Evolutionary conservation across 2,113 vertebrate genomes (phyloP), one percentile per base, ranked within the genome.

Genomic region (Brachypteracias leptosomus): DNA sequence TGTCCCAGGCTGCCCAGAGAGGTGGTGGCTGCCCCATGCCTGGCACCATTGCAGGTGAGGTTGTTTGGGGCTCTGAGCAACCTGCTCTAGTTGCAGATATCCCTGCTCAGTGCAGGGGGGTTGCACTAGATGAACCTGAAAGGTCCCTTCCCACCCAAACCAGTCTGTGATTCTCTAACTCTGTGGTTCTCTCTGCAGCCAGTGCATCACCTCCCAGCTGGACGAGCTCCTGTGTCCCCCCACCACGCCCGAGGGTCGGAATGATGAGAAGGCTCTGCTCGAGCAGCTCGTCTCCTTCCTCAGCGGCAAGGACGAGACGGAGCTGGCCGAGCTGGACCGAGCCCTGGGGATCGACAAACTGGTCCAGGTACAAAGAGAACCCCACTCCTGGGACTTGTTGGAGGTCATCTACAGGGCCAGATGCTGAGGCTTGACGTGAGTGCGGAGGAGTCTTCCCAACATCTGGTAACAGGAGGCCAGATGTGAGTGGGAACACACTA

Each of bases 311-410:
- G 99, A 99, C 13, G 99, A 99, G 97, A 99, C 98, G 0, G 99
- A 99, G 88, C 97, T 99, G 88, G 99, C 98, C 1, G 98, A 99
- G 93, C 97, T 99, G 88, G 99, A 99, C 96, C 98, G 99, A 71
- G 99, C 99, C 4, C 98, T 99, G 54, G 99, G 99, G 28, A 99
- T 99, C 14, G 99, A 99, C 97, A 99, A 99, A 89, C 98, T 99
- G 66, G 99, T 99, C 20, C 99, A 99, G 98, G 99, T 99, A 82
- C 85, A 83, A 24, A 38, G 52, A 61, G 33, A 26, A 9, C 52
- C 52, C 13, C 36, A 1, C 46, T 49, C 9, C 0, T 10, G 63
- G 44, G 66, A 11, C 13, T 11, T 6, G 4, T 0, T 3, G 16
- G 70, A 44, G 72, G 42, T 49, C n/a, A 35, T 10, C 3, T 4